Evolutionary conservation across 2,797 vertebrate species (phyloP), one percentile per base, ranked within the genome.

Genomic region (Acomys russatus): DNA sequence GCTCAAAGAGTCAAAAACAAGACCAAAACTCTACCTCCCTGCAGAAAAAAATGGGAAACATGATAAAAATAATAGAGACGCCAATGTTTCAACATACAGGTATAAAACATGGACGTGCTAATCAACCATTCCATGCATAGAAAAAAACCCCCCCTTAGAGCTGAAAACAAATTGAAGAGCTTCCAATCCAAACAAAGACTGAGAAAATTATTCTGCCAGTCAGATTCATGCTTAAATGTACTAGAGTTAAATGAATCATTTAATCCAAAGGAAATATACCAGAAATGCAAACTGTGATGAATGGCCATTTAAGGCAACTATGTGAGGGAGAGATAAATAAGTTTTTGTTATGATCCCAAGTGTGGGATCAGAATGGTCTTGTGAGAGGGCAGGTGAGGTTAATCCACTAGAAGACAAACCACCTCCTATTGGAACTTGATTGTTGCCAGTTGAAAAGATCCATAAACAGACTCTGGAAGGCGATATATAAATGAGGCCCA

Each of bases 11-110:
- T 20, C 22, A 54, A 82, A 49, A 61, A 18, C 2, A 80, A n/a
- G 12, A 90, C 7, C 33, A 4, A 77, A 93, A 51, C 7, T 22
- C 89, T 12, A 70, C 5, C 79, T 83, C 92, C 6, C 3, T 74
- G 79, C n/a, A 94, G 7, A 92, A 94, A 92, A 44, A 71, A 2
- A 33, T 83, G 3, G 63, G 82, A 93, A 80, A 82, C 49, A 2
- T 6, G n/a, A 10, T 73, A 82, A 49, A 15, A 22, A 38, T 87
- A 73, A 73, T 14, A 80, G 64, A 80, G 35, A 68, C 49, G 20
- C 3, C 30, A 9, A 61, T 79, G 59, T 14, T 70, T 83, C 49
- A 92, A 91, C 51, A 35, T 33, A 1, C 56, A 68, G 2, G 1
- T 9, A 10, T 30, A 33, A 25, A 64, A 20, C 15, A 54, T 22